Evolutionary conservation across 2,888 invertebrate species (phyloP), one percentile per base, ranked within the genome.

Genomic region (Micropterix aruncella): DNA sequence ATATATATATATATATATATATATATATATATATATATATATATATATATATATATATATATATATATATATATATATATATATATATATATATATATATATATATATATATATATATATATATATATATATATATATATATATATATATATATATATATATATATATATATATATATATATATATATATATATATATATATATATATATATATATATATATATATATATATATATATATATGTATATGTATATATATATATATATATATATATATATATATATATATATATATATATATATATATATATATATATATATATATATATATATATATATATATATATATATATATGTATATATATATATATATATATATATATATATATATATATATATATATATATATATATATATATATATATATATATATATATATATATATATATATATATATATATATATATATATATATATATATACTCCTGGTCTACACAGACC

Each of bases 371-470:
- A 5, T 41, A 41, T 41, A 17, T 41, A 41, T 16, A 16, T 17
- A 19, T 19, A 19, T 42, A 27, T 42, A 7, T 19, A 19, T 42
- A 42, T 19, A 42, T 42, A 42, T 42, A 19, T 42, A 42, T 42
- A 19, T 42, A 42, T 42, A 27, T 42, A 19, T 42, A 27, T 19
- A 42, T 36, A 42, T 42, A 42, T 42, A 19, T 42, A 41, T 41
- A 42, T 42, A 42, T 42, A 12, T 36, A 36, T 42, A 42, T 19
- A 42, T 42, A 36, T 7, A 42, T 42, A 27, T 18, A 42, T 42
- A 42, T 42, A 42, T 42, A 42, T 19, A 42, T 42, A 42, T 42
- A 19, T 42, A 27, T 42, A 42, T 42, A 42, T 42, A 42, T 42
- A 36, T 42, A 19, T 42, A 42, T 19, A 15, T 42, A 19, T 42